Evolutionary conservation across 1,140 invertebrate genomes (phyloP).

Genomic region (Phthorimaea operculella): DNA sequence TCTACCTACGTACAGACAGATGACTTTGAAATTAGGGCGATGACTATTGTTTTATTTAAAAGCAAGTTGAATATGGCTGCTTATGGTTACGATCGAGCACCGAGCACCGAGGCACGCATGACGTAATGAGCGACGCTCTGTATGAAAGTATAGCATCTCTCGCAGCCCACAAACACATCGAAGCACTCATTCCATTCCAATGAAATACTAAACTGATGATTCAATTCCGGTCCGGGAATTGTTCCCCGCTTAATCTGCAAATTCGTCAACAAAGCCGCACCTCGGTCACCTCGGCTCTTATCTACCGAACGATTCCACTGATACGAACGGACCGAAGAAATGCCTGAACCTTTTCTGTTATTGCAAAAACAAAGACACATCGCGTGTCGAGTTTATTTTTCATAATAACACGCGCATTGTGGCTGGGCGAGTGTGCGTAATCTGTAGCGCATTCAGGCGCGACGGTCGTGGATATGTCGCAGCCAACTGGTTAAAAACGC

Average conservation of each 20-base stretch:
- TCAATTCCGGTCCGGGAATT: conserved; percentile 22
- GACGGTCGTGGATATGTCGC: too few species aligned
- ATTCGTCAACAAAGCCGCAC: neutral
- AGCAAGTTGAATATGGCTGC: neutral
- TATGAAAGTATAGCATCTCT: conserved; percentile 8
- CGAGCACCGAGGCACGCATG: neutral
- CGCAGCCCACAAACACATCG: conserved; percentile 11
- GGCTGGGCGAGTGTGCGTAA: neutral
- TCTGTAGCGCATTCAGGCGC: neutral
- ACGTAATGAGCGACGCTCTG: neutral
- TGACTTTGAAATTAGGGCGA: neutral
- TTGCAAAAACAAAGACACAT: conserved; percentile 4
- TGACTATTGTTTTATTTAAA: neutral
- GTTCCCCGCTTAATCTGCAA: conserved; percentile 1
- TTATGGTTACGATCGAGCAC: neutral
- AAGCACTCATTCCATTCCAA: conserved; percentile 23
- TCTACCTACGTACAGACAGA: neutral
- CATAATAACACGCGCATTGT: conserved; percentile 20
- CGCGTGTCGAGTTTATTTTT: conserved; percentile 42
- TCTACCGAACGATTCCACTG: too few species aligned
- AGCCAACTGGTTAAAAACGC: too few species aligned
- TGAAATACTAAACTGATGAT: conserved; percentile 27
- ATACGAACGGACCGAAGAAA: too few species aligned
- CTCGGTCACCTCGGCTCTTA: neutral
- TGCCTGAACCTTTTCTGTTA: neutral